Conservation (phyloP, 2,113 vertebrate genomes). For the Myiagra hebetior region DNA sequence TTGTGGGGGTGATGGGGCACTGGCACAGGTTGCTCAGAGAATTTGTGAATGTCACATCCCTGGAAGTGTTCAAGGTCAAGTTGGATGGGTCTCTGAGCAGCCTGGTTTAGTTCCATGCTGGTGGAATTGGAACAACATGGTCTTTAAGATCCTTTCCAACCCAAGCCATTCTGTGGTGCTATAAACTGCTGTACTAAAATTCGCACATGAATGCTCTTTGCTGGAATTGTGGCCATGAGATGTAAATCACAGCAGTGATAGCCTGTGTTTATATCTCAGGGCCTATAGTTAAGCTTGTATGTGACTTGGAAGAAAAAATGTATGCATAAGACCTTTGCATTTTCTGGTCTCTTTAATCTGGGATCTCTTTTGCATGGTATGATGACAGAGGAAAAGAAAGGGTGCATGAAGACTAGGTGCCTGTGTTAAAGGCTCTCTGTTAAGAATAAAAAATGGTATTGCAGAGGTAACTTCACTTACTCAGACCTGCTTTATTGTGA, state of each 20-base stretch:
- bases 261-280: background rate
- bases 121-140: background rate
- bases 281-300: background rate
- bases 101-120: background rate
- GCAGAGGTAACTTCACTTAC: background rate
- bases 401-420: background rate
- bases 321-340: background rate
- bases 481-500: background rate
- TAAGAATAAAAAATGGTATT: background rate
- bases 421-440: background rate
- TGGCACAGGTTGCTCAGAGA: background rate
- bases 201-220: background rate
- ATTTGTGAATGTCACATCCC: background rate
- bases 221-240: background rate
- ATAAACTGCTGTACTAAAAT: background rate
- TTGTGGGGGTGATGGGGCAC: too few relatives aligned
- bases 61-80: background rate
- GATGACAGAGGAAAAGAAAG: background rate
- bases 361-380: background rate
- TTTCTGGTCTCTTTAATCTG: background rate
- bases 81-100: background rate
- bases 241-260: background rate
- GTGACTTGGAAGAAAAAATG: background rate
- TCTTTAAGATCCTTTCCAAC: background rate
- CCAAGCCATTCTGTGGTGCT: background rate